Base-by-base conservation (phyloP, 2,113 vertebrate species). In the Pseudorhombus dupliciocellatus region DNA sequence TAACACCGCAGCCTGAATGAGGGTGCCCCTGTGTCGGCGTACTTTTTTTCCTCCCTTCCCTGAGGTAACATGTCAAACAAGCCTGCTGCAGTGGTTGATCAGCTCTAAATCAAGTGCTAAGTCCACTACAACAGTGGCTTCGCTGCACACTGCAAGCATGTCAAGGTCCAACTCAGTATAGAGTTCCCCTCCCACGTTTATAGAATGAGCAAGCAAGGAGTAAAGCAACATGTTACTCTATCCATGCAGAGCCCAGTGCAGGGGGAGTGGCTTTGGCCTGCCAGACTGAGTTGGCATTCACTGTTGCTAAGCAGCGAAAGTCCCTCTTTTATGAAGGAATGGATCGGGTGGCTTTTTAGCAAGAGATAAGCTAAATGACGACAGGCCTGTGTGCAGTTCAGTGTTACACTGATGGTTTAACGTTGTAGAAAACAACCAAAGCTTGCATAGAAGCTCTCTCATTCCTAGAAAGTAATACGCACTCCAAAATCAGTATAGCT, bases 291-390 rank as follows among this genome's bases (percentile, higher is more conserved):
- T 80, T 77, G 80, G 79, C 87, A 89, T 93, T 94, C 81, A 83
- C 57, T 77, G 87, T 91, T 91, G 81, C 92, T 58, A 81, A 92
- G 92, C 85, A 89, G 90, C 86, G 71, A 80, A 78, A 89, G 83
- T 84, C 75, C 76, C 66, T 83, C 83, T 83, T 90, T 90, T 75
- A 84, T 88, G 78, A 86, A 55, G 52, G 77, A 91, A 80, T 58
- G 69, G 84, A 80, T 87, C 84, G 77, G 77, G 48, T 65, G 46
- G 85, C 66, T 66, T 77, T 86, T 80, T 57, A 74, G 73, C 7
- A n/a, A 28, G 46, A 56, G 52, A 78, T 53, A 77, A 66, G 57
- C 76, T 44, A 84, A 80, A 83, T 80, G 34, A 48, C 4, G 12
- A 16, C 64, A 72, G 58, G 73, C 50, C 69, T 44, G 2, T 0